phyloP scores from a whole-genome alignment of 2,888 invertebrate species.

The Volucella bombylans region DNA sequence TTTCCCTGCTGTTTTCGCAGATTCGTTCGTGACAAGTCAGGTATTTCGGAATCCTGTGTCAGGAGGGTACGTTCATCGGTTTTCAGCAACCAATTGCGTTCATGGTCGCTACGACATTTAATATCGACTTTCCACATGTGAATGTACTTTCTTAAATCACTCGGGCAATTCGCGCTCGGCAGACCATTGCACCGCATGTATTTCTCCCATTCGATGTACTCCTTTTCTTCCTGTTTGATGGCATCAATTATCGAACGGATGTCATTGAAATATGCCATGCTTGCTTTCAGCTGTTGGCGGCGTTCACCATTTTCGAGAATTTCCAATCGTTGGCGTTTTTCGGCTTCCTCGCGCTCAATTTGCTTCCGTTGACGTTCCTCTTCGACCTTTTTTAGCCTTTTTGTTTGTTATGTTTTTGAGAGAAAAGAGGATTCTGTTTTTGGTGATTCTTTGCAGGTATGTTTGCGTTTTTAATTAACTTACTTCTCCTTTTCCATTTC shows the following conservation, averaged over 20 bases:
- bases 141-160: constrained; percentile 82
- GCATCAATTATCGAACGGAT: constrained; percentile 78
- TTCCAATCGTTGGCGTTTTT: constrained; percentile 80
- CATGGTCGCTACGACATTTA: constrained; percentile 76
- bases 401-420: neutral
- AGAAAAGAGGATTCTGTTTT: neutral
- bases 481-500: constrained; percentile 83
- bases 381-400: constrained; percentile 80
- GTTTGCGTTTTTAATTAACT: constrained; percentile 28
- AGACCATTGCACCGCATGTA: constrained; percentile 82
- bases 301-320: constrained; percentile 81
- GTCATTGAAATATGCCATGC: constrained; percentile 79
- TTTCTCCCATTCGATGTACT: constrained; percentile 81
- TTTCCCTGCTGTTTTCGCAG: constrained; percentile 80
- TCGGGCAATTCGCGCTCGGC: constrained; percentile 81
- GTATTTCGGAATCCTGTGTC: constrained; percentile 80
- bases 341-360: constrained; percentile 81
- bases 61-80: constrained; percentile 81
- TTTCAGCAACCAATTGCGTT: constrained; percentile 81
- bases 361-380: constrained; percentile 81
- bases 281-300: constrained; percentile 80
- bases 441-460: constrained; percentile 1
- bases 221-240: constrained; percentile 78
- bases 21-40: constrained; percentile 79
- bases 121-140: constrained; percentile 81